These are phyloP conservation scores for Sparus aurata DNA, from an alignment of 2,797 vertebrate genomes.

Conservation along the genomic window DNA sequence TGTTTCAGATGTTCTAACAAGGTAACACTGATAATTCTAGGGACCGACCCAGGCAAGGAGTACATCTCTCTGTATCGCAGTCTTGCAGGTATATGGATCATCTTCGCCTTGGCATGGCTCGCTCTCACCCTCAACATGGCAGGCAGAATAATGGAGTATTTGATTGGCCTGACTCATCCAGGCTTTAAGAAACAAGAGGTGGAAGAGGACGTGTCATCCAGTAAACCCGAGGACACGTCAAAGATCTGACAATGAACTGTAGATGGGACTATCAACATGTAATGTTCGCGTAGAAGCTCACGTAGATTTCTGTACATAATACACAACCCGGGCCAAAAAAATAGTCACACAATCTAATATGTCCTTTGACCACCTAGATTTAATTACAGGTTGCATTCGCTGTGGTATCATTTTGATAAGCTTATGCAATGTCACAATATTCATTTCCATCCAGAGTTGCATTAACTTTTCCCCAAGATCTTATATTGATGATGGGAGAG, in stretches of 20 bases:
- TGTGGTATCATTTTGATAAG: too few relatives aligned
- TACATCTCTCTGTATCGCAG: slow-evolving; percentile 86
- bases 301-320: slow-evolving; percentile 19
- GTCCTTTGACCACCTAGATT: too few relatives aligned
- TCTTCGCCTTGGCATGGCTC: slow-evolving; percentile 85
- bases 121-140: slow-evolving; percentile 84
- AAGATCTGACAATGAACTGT: slow-evolving; percentile 60
- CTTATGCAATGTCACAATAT: too few relatives aligned
- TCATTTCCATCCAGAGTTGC: too few relatives aligned
- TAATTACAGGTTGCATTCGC: too few relatives aligned
- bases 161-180: slow-evolving; percentile 76
- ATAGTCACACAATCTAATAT: too few relatives aligned
- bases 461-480: too few relatives aligned
- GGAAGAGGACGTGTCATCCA: slow-evolving; percentile 61
- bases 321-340: too few relatives aligned
- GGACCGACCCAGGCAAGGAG: slow-evolving; percentile 81
- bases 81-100: slow-evolving; percentile 85
- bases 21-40: slow-evolving; percentile 52
- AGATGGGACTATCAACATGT: slow-evolving; percentile 3
- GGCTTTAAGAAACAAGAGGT: slow-evolving; percentile 63
- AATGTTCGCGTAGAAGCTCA: background rate
- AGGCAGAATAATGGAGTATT: slow-evolving; percentile 84
- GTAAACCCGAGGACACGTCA: slow-evolving; percentile 71
- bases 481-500: too few relatives aligned
- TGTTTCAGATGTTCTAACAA: slow-evolving; percentile 6